These are phyloP conservation scores for Eulemur albifrons DNA, from an alignment of 2,797 vertebrate species.

Conservation along the genomic window DNA sequence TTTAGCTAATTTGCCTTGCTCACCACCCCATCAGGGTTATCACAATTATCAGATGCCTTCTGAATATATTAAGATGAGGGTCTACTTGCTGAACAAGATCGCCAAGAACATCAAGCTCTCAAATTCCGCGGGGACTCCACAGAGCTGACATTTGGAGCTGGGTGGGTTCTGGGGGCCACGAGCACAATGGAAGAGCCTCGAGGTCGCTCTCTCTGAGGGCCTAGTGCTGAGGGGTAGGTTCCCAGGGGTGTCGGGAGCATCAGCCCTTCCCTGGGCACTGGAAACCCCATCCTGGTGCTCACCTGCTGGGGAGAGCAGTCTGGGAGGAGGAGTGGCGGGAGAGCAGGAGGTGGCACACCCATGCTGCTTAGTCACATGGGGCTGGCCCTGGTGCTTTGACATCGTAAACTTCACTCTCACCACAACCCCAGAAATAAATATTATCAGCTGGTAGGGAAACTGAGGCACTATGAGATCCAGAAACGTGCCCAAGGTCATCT, in stretches of 20 bases:
- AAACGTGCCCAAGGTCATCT: neutral
- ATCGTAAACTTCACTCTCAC: neutral
- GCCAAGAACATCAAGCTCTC: slow-evolving; percentile 52
- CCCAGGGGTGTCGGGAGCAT: neutral
- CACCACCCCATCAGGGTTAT: slow-evolving; percentile 84
- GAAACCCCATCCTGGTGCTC: neutral
- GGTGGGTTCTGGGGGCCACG: slow-evolving; percentile 18
- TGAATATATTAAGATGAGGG: slow-evolving; percentile 80
- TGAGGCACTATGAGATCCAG: neutral
- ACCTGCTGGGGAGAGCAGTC: neutral
- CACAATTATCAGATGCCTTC: slow-evolving; percentile 86
- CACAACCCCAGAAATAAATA: neutral
- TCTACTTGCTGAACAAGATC: slow-evolving; percentile 72
- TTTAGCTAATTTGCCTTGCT: slow-evolving; percentile 84
- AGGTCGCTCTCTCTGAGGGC: neutral
- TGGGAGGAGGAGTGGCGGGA: neutral
- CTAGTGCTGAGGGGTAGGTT: neutral
- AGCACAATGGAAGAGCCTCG: neutral
- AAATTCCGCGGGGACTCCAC: slow-evolving; percentile 44
- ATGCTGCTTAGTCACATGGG: neutral
- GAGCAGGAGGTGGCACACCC: fast-evolving
- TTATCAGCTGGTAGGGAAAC: neutral
- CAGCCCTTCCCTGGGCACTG: neutral
- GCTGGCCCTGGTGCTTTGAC: neutral
- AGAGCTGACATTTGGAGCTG: neutral